These are phyloP conservation scores for Volucella inanis DNA, from an alignment of 2,888 invertebrate genomes.

Conservation along the genomic window DNA sequence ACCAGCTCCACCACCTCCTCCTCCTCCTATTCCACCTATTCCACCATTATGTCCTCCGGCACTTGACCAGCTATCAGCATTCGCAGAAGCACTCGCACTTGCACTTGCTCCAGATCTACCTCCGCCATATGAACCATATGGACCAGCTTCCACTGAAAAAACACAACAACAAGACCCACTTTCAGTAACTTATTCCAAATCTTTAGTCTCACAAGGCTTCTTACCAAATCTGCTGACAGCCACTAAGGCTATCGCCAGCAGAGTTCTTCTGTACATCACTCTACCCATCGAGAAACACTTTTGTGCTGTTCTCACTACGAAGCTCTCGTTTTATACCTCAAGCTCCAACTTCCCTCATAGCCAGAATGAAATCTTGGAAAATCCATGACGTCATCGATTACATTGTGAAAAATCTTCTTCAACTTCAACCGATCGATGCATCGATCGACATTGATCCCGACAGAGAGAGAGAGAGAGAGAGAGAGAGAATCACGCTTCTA, in stretches of 20 bases:
- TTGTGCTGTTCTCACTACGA: constrained; percentile 43
- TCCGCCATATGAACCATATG: constrained; percentile 75
- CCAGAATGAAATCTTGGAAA: constrained; percentile 58
- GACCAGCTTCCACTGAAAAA: constrained; percentile 56
- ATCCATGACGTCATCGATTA: constrained; percentile 66
- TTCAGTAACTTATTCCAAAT: constrained; percentile 8
- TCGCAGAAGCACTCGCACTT: constrained; percentile 75
- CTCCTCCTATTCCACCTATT: constrained; percentile 54
- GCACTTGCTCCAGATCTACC: constrained; percentile 67
- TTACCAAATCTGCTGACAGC: constrained; percentile 61
- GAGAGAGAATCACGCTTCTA: constrained; percentile 32
- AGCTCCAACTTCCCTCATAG: constrained; percentile 43
- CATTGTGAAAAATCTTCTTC: constrained; percentile 35
- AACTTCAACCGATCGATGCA: neutral
- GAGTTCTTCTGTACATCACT: constrained; percentile 63
- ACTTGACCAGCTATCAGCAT: constrained; percentile 76
- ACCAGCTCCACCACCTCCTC: constrained; percentile 16
- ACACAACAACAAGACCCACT: neutral
- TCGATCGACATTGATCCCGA: neutral
- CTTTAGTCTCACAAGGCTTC: neutral
- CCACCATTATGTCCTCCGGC: constrained; percentile 60
- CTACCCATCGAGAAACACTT: constrained; percentile 63
- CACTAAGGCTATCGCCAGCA: constrained; percentile 68
- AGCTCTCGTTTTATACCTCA: constrained; percentile 67
- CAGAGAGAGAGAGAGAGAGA: constrained; percentile 14